Conservation (phyloP, 2,113 vertebrate genomes). For the Python bivittatus region DNA sequence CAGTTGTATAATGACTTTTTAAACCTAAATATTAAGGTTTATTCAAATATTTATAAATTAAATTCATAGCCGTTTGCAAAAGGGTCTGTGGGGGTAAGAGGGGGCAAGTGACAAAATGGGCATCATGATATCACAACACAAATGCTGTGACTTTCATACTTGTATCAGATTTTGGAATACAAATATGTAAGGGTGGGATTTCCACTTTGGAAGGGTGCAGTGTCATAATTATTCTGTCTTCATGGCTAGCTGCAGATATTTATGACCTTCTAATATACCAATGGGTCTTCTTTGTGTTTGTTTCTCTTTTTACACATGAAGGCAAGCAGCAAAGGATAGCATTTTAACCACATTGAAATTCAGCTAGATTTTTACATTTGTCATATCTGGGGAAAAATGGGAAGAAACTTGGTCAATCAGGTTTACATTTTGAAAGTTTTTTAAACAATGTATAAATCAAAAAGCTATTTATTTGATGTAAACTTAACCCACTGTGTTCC, state of each 20-base stretch:
- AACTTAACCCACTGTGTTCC: constrained; percentile 48
- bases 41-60: constrained; percentile 27
- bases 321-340: constrained; percentile 40
- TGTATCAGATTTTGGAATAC: not conserved
- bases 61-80: constrained; percentile 15
- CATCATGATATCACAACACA: not conserved
- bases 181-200: not conserved
- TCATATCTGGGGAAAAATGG: constrained; percentile 44
- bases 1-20: constrained; percentile 36
- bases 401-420: constrained; percentile 28
- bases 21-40: constrained; percentile 14
- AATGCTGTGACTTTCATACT: not conserved
- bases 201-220: not conserved
- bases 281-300: constrained; percentile 26
- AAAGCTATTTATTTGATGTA: constrained; percentile 57
- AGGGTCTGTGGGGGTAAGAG: not conserved
- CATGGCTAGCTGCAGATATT: not conserved
- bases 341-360: constrained; percentile 43
- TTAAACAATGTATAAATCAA: constrained; percentile 36
- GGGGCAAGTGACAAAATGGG: not conserved
- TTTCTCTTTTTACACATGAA: constrained; percentile 51
- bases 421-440: constrained; percentile 53
- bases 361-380: constrained; percentile 43
- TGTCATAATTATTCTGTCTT: not conserved
- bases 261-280: constrained; percentile 37